Percentiles rank a stretch among this genome's conserved stretches.
Evolutionary conservation across 2,888 invertebrate species (phyloP).

Genomic region (Drymonia ruficornis): DNA sequence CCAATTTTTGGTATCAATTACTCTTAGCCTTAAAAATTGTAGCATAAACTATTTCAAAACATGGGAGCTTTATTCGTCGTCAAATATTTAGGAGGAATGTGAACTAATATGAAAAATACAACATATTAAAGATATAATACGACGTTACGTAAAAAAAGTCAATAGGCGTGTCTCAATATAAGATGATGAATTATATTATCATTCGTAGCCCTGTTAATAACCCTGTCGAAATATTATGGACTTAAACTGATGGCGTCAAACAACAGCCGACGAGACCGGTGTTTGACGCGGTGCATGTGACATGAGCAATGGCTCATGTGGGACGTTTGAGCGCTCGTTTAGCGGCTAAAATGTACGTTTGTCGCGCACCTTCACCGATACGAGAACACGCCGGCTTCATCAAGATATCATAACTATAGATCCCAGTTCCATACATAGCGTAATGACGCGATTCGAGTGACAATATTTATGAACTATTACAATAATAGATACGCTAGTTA

Average conservation of each 20-base stretch:
- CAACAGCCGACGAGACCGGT: neutral
- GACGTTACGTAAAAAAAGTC: constrained; percentile 21
- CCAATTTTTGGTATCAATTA: constrained; percentile 67
- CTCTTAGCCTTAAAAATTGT: constrained; percentile 42
- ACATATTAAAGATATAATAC: constrained; percentile 17
- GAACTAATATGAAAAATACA: constrained; percentile 23
- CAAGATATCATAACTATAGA: constrained; percentile 16
- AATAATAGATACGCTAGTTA: constrained; percentile 46
- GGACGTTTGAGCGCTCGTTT: neutral
- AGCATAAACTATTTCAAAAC: constrained; percentile 31
- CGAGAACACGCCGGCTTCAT: constrained; percentile 16
- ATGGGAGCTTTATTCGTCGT: constrained; percentile 19
- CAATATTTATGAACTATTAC: constrained; percentile 37
- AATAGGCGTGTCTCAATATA: constrained; percentile 16
- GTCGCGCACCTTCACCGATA: constrained; percentile 10
- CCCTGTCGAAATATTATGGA: constrained; percentile 27
- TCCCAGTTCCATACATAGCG: constrained; percentile 38
- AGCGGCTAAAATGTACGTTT: constrained; percentile 3
- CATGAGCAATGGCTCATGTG: too few relatives aligned
- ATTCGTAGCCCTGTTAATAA: constrained; percentile 28
- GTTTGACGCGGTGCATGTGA: neutral
- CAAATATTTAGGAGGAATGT: constrained; percentile 18
- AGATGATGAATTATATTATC: constrained; percentile 12
- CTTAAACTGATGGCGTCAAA: constrained; percentile 5
- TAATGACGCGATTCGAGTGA: constrained; percentile 29